phyloP scores from a whole-genome alignment of 2,888 invertebrate species.

The Tridacna crocea region DNA sequence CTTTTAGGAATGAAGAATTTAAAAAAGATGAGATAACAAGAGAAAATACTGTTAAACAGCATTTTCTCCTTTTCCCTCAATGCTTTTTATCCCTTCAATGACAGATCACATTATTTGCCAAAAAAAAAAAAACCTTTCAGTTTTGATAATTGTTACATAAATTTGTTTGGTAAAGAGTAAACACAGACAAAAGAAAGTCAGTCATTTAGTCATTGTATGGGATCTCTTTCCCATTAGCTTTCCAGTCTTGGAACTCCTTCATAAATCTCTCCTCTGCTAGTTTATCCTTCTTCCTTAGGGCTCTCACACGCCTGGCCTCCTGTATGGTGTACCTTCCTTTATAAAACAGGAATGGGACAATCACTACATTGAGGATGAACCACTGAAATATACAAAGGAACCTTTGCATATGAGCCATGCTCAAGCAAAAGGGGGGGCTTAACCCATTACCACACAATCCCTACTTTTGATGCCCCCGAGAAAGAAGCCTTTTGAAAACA shows the following conservation, averaged over 20 bases:
- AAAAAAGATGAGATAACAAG: background rate
- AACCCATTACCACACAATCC: too few relatives aligned
- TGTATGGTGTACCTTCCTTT: background rate
- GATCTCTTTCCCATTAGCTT: conserved; percentile 20
- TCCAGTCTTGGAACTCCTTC: conserved; percentile 11
- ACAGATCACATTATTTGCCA: background rate
- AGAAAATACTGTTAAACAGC: background rate
- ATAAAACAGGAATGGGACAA: background rate
- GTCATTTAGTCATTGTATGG: conserved; percentile 14
- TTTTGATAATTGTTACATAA: background rate
- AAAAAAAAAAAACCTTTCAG: too few relatives aligned
- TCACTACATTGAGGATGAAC: background rate
- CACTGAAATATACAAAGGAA: conserved; percentile 6
- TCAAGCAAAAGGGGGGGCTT: too few relatives aligned
- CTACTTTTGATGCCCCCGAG: too few relatives aligned
- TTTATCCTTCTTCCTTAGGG: background rate
- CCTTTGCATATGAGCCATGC: background rate
- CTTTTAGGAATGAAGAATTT: too few relatives aligned
- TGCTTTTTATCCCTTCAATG: background rate
- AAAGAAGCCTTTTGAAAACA: too few relatives aligned
- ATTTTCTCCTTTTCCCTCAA: background rate
- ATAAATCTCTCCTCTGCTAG: background rate
- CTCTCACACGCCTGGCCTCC: background rate
- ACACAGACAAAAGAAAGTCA: background rate
- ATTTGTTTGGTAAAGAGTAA: background rate